A percentile compares a stretch with the other conserved stretches of the same genome.
Evolutionary conservation across 2,888 invertebrate genomes (phyloP).

Genomic region (Pachycephus smyrnensis): DNA sequence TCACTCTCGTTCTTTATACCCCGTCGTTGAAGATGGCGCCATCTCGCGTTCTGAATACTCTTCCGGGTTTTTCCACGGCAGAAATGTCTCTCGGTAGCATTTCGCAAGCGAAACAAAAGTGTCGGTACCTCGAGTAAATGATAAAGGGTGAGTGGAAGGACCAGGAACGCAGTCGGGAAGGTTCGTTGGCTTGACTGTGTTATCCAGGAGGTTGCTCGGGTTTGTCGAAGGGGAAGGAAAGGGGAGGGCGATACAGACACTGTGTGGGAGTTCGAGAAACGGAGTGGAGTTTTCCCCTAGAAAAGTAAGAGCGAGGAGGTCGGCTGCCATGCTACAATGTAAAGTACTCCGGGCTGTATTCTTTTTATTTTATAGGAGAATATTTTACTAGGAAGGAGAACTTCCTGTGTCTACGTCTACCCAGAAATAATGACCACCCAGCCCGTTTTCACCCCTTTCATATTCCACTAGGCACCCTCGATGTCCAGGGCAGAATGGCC

Average conservation of each 20-base stretch:
- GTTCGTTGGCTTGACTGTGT: neutral
- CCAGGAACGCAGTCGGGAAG: neutral
- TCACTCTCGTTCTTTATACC: neutral
- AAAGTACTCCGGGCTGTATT: conserved; percentile 10
- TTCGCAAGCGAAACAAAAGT: conserved; percentile 6
- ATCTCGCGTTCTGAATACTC: conserved; percentile 2
- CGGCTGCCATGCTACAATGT: conserved; percentile 5
- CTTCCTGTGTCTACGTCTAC: conserved; percentile 8
- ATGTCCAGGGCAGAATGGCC: neutral
- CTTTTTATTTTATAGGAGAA: conserved; percentile 6
- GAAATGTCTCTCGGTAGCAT: conserved; percentile 6
- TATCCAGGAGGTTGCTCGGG: neutral
- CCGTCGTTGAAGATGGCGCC: neutral
- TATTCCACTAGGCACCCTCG: neutral
- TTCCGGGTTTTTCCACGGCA: conserved; percentile 5
- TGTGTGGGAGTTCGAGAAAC: neutral
- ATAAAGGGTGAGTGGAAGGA: neutral
- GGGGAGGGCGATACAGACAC: neutral
- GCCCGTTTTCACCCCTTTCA: neutral
- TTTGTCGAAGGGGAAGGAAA: neutral
- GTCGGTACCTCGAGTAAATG: conserved; percentile 4
- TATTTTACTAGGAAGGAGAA: conserved; percentile 1
- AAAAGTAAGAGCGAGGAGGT: neutral
- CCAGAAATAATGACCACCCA: conserved; percentile 1
- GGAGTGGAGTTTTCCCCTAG: neutral